Conservation (phyloP, 2,113 vertebrate species). For the Toxotes chatareus region DNA sequence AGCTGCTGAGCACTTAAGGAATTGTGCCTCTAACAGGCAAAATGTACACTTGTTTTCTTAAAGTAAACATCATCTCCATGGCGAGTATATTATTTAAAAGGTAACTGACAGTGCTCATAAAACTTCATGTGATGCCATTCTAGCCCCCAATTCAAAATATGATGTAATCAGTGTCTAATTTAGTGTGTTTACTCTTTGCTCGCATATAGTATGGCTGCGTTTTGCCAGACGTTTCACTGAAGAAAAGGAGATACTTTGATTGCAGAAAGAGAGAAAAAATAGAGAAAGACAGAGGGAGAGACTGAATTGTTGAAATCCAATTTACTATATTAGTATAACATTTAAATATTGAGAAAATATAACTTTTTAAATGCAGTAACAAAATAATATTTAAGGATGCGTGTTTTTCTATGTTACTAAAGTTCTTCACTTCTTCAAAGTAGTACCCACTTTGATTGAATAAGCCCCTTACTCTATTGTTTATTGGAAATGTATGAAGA, state of each 20-base stretch:
- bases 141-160: slow-evolving; percentile 59
- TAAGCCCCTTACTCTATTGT: slow-evolving; percentile 60
- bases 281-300: not conserved
- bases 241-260: slow-evolving; percentile 54
- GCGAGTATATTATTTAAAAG: slow-evolving; percentile 63
- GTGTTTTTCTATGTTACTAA: slow-evolving; percentile 3
- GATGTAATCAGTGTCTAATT: slow-evolving; percentile 76
- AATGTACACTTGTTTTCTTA: slow-evolving; percentile 70
- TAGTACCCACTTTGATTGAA: slow-evolving; percentile 58
- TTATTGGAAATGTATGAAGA: slow-evolving; percentile 72
- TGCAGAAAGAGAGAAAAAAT: slow-evolving; percentile 41
- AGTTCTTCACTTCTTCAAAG: slow-evolving; percentile 27
- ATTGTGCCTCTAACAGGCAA: slow-evolving; percentile 61
- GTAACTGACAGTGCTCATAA: slow-evolving; percentile 74
- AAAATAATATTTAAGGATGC: not conserved
- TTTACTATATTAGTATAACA: slow-evolving; percentile 30
- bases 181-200: slow-evolving; percentile 75
- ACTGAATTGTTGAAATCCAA: slow-evolving; percentile 46
- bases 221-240: slow-evolving; percentile 57
- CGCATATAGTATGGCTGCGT: slow-evolving; percentile 23
- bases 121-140: slow-evolving; percentile 61
- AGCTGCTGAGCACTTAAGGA: slow-evolving; percentile 69
- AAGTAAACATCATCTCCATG: slow-evolving; percentile 74
- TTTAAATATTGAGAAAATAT: slow-evolving; percentile 2
- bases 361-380: slow-evolving; percentile 29